Percentiles rank a stretch among this genome's conserved stretches.
These are phyloP conservation scores for Cliona cf. orientalis DNA, from an alignment of 37 sponge, comb jelly and placozoan species.

Conservation along the genomic window DNA sequence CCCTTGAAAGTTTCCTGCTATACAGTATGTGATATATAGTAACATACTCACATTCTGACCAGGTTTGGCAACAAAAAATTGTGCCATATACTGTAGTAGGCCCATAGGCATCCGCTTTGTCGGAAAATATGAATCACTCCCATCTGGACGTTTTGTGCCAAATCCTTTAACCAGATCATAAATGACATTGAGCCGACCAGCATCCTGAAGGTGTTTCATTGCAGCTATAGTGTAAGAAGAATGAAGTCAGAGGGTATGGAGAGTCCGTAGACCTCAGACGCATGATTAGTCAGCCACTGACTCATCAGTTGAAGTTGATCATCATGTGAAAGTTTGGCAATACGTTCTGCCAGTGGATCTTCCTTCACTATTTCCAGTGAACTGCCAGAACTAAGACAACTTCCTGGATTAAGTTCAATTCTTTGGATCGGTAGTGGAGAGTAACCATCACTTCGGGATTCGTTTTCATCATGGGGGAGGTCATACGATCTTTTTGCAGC, in stretches of 20 bases:
- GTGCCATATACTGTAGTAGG: conserved; percentile 23
- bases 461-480: no score
- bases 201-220: conserved; percentile 2
- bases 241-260: conserved; percentile 16
- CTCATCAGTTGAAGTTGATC: background rate
- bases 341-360: background rate
- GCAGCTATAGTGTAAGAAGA: background rate
- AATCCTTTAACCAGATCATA: conserved; percentile 10
- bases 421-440: no score
- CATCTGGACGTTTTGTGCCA: conserved; percentile 24
- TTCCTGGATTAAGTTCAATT: no score
- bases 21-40: no score
- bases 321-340: background rate
- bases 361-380: no score
- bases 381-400: no score
- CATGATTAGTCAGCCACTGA: background rate
- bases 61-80: conserved; percentile 32
- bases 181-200: conserved; percentile 8
- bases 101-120: conserved; percentile 45
- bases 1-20: no score
- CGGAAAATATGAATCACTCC: conserved; percentile 19
- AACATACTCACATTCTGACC: conserved; percentile 12
- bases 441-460: no score
- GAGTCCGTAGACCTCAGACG: background rate
- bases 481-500: no score